Base-by-base conservation (phyloP, 1,140 invertebrate genomes). In the Drosophila aff. region DNA sequence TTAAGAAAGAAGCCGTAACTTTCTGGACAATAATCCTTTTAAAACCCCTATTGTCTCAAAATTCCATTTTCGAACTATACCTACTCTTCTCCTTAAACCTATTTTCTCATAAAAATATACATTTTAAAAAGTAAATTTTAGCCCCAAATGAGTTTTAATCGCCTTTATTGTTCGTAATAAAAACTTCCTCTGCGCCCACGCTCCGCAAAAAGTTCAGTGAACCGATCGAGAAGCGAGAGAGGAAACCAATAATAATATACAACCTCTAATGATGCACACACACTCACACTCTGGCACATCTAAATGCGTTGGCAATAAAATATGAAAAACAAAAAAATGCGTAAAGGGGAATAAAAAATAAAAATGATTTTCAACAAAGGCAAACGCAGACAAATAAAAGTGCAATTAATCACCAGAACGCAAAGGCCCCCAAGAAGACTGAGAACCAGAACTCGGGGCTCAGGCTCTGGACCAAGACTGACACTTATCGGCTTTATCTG, bases 391-490 rank as follows among this genome's bases (percentile, higher is more conserved):
- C 65, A 84, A 89, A 87, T 89, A 87, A 89, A 87, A 87, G 84
- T 87, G 83, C 84, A 89, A 87, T 87, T 87, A 87, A 87, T 87
- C 83, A 87, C 73, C 76, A 80, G 84, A 89, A 84, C 78, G 43
- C 72, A 33, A 84, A 55, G 61, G 47, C 61, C 63, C 59, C 53
- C 53, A 57, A 50, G 58, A 57, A 73, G 55, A 63, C 44, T 13
- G 26, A 63, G 60, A 50, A 46, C 44, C 36, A 55, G 64, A 76
- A 40, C 18, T 18, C 36, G 21, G 55, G 38, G 10, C 64, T 50
- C 21, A 57, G 44, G 33, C 36, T 41, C 61, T 43, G 66, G 46
- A 61, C 31, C 55, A 53, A 18, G 58, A 66, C 83, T 87, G 83
- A 86, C 83, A 86, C 79, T 86, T 86, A 86, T 86, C 82, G 82